Conservation (phyloP, 1,140 invertebrate genomes). For the Bradysia coprophila region DNA sequence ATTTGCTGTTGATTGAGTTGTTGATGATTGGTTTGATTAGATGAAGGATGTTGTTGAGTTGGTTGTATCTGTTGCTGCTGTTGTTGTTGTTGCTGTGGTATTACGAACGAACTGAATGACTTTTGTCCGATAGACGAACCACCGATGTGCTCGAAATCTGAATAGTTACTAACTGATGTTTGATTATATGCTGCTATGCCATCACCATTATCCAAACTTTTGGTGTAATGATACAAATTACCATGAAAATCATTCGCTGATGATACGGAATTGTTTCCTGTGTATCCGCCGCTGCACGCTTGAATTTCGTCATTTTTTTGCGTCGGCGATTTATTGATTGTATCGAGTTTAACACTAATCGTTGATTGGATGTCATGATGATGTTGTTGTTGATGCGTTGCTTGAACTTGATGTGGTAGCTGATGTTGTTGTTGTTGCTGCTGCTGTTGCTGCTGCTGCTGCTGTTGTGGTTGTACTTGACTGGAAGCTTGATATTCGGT, state of each 20-base stretch:
- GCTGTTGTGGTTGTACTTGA: background rate
- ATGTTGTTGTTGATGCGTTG: background rate
- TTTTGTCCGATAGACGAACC: no score
- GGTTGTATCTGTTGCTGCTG: background rate
- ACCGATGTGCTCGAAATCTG: no score
- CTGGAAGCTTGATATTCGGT: no score
- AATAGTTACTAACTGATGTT: no score
- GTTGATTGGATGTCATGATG: no score
- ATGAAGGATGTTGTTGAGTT: background rate
- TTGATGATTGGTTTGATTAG: background rate
- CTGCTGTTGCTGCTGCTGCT: background rate
- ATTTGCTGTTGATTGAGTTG: background rate
- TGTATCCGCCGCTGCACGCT: background rate
- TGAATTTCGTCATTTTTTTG: background rate
- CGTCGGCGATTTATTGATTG: background rate
- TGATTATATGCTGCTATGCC: no score
- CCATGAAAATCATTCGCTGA: background rate
- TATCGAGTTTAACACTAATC: background rate
- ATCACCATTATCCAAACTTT: background rate
- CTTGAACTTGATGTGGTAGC: background rate
- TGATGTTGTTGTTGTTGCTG: background rate
- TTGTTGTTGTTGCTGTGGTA: background rate
- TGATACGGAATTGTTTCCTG: background rate
- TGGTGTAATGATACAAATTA: background rate
- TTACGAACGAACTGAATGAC: no score